phyloP scores from a whole-genome alignment of 2,113 vertebrate genomes.

The Xiphorhynchus elegans region DNA sequence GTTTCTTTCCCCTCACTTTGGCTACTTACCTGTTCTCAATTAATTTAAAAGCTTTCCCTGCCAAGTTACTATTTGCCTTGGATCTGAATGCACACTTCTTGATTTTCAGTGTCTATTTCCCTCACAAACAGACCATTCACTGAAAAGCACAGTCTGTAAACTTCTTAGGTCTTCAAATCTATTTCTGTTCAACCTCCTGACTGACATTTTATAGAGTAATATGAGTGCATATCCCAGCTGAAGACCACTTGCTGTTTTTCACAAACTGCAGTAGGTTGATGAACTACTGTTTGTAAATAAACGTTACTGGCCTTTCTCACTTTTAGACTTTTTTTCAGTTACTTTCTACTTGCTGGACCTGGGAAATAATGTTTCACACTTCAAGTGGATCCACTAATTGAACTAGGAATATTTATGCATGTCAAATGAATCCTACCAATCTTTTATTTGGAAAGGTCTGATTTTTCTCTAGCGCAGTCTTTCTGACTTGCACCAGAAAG shows the following conservation, averaged over 20 bases:
- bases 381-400: neutral
- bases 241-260: neutral
- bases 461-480: neutral
- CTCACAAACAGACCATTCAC: neutral
- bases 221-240: neutral
- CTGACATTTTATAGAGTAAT: neutral
- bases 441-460: neutral
- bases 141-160: neutral
- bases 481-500: neutral
- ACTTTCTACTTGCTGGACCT: neutral
- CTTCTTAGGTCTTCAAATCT: neutral
- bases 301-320: neutral
- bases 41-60: conserved; percentile 8
- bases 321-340: neutral
- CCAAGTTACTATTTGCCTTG: neutral
- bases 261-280: neutral
- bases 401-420: neutral
- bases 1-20: neutral
- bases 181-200: neutral
- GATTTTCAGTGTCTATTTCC: neutral
- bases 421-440: neutral
- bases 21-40: neutral
- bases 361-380: neutral
- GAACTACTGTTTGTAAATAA: neutral
- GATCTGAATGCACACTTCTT: neutral